Percentiles rank a stretch among this genome's conserved stretches.
These are phyloP conservation scores for Panorpa germanica DNA, from an alignment of 2,888 invertebrate genomes.

Conservation along the genomic window DNA sequence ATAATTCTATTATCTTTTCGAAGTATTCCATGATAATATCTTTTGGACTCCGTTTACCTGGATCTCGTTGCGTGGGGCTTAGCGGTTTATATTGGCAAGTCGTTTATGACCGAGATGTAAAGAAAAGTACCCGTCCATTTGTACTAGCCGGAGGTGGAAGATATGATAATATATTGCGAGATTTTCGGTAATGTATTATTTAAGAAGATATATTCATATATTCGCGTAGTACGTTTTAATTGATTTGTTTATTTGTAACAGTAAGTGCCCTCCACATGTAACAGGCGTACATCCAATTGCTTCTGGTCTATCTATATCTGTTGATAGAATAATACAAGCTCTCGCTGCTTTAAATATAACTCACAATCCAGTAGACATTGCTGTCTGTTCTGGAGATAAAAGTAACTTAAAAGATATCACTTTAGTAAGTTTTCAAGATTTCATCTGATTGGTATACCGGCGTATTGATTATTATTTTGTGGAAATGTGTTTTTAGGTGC, in stretches of 20 bases:
- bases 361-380: slow-evolving; percentile 37
- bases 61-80: slow-evolving; percentile 30
- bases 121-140: slow-evolving; percentile 27
- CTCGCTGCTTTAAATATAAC: slow-evolving; percentile 31
- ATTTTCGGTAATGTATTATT: slow-evolving; percentile 37
- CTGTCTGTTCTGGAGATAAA: slow-evolving; percentile 41
- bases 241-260: slow-evolving; percentile 11
- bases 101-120: slow-evolving; percentile 19
- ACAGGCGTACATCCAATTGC: slow-evolving; percentile 27
- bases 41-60: slow-evolving; percentile 27
- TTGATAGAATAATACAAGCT: slow-evolving; percentile 55
- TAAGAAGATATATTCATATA: background rate
- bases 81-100: slow-evolving; percentile 42
- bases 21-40: slow-evolving; percentile 34
- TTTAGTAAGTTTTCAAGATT: slow-evolving; percentile 16
- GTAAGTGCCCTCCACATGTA: slow-evolving; percentile 22
- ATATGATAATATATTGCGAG: slow-evolving; percentile 64
- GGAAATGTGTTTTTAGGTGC: slow-evolving; percentile 19
- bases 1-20: slow-evolving; percentile 13
- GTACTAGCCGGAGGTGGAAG: slow-evolving; percentile 79
- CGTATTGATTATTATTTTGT: slow-evolving; percentile 9
- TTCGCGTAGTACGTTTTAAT: background rate
- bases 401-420: slow-evolving; percentile 32
- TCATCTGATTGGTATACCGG: slow-evolving; percentile 15
- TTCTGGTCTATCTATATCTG: slow-evolving; percentile 68